These are phyloP conservation scores for Tromatobia lineatoria DNA, from an alignment of 2,888 invertebrate genomes.

Conservation along the genomic window DNA sequence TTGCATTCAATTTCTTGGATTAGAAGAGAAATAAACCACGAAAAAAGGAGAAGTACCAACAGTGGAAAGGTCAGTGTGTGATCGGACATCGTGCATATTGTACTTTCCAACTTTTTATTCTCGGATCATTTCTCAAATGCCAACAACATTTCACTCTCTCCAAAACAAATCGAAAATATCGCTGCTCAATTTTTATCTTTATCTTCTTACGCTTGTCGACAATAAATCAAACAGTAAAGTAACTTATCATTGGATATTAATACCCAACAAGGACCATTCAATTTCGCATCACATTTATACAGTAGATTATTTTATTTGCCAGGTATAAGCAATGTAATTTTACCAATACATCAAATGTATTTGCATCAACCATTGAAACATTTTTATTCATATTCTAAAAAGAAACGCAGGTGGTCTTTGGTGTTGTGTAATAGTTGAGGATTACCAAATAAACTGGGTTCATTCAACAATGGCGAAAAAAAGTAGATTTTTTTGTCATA, in stretches of 20 bases:
- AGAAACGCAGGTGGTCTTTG: background rate
- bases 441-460: background rate
- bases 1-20: background rate
- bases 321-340: background rate
- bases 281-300: background rate
- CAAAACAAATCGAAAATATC: background rate
- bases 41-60: background rate
- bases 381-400: background rate
- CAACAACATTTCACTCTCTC: background rate
- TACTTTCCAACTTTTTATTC: background rate
- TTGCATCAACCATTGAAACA: background rate
- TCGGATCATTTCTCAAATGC: background rate
- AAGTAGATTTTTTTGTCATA: background rate
- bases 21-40: background rate
- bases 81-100: background rate
- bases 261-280: background rate
- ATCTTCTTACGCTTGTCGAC: background rate
- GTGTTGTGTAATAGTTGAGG: background rate
- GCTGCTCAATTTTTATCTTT: background rate
- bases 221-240: background rate
- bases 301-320: too few species aligned
- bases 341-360: background rate
- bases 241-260: background rate
- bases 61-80: background rate
- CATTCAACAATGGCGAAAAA: background rate